Evolutionary conservation across 2,113 vertebrate genomes (phyloP).

Genomic region (Podarcis cretensis): DNA sequence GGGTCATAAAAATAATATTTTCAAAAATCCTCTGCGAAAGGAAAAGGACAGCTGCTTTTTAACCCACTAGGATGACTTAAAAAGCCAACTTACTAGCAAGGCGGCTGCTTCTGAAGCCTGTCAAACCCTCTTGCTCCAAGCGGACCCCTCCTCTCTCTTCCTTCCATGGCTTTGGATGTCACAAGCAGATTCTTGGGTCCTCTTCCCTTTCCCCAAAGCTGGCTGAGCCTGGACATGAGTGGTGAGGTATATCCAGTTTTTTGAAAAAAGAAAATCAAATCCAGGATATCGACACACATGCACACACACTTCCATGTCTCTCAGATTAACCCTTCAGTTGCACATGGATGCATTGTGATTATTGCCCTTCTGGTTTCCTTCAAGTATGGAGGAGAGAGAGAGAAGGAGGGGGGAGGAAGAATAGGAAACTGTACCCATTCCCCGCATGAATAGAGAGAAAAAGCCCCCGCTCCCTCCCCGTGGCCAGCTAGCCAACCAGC

Average conservation of each 20-base stretch:
- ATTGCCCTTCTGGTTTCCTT: background rate
- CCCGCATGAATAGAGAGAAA: background rate
- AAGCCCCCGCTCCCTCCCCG: background rate
- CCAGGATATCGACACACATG: background rate
- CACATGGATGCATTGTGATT: background rate
- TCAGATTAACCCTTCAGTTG: background rate
- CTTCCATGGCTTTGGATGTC: background rate
- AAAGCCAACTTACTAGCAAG: constrained; percentile 20
- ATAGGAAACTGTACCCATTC: background rate
- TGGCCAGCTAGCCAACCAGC: constrained; percentile 10
- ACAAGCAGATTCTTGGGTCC: background rate
- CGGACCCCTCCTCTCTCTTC: background rate
- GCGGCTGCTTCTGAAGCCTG: background rate
- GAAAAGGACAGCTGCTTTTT: background rate
- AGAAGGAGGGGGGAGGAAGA: background rate
- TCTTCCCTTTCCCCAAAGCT: background rate
- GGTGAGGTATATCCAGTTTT: background rate
- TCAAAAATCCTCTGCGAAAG: background rate
- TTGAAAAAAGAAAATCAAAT: background rate
- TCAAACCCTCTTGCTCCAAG: background rate
- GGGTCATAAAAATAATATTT: background rate
- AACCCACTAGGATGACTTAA: background rate
- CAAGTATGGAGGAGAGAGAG: background rate
- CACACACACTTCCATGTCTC: too few species aligned
- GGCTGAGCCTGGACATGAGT: background rate